Conservation (phyloP, 2,888 invertebrate species). For the Agrypnus murinus region DNA sequence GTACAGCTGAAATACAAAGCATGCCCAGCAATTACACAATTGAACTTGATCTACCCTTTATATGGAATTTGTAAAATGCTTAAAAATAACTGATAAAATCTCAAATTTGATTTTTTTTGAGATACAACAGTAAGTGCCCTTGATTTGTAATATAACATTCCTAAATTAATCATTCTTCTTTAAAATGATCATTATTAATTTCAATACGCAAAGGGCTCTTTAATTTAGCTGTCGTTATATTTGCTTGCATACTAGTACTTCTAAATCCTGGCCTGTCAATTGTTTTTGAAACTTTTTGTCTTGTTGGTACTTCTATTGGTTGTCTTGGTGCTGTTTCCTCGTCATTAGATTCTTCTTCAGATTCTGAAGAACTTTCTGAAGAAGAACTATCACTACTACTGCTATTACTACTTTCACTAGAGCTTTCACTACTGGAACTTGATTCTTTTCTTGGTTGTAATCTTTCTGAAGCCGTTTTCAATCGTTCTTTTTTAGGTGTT, state of each 20-base stretch:
- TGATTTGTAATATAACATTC: no score
- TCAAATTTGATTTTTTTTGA: no score
- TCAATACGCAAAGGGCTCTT: constrained; percentile 67
- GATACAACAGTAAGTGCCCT: no score
- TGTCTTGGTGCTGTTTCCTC: constrained; percentile 15
- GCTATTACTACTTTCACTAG: constrained; percentile 45
- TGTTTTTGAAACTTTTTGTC: background rate
- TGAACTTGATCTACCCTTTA: no score
- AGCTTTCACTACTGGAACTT: constrained; percentile 49
- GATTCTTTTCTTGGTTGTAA: constrained; percentile 50
- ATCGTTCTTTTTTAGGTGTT: constrained; percentile 52
- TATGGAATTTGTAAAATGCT: no score
- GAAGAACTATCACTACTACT: constrained; percentile 43
- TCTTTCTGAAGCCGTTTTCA: constrained; percentile 56
- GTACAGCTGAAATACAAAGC: no score
- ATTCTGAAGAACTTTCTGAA: constrained; percentile 46
- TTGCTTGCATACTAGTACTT: constrained; percentile 44
- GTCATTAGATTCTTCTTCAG: constrained; percentile 49
- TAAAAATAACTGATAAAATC: no score
- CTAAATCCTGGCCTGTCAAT: constrained; percentile 62
- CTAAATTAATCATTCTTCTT: constrained; percentile 42
- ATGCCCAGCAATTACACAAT: no score
- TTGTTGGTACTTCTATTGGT: no score
- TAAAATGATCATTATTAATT: constrained; percentile 65
- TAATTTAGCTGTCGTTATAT: constrained; percentile 54